phyloP scores from a whole-genome alignment of 2,888 invertebrate species.

The Pyralis farinalis region DNA sequence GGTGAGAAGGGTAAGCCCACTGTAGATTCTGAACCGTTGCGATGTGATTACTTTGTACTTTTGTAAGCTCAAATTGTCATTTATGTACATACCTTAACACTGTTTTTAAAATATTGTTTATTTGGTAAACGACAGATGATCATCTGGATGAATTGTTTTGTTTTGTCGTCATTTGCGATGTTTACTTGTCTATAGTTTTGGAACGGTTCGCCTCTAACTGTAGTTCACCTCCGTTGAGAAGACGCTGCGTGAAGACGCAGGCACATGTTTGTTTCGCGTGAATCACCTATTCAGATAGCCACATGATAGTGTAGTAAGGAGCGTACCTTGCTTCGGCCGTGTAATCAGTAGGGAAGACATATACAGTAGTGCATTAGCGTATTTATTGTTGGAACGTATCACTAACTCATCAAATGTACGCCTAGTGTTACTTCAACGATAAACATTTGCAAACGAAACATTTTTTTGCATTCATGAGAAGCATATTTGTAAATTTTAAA shows the following conservation, averaged over 20 bases:
- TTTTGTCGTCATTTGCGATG: constrained; percentile 28
- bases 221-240: constrained; percentile 35
- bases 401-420: constrained; percentile 57
- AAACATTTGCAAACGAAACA: constrained; percentile 54
- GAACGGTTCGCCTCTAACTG: constrained; percentile 38
- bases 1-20: constrained; percentile 74
- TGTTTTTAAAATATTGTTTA: constrained; percentile 55
- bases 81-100: constrained; percentile 73
- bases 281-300: constrained; percentile 36
- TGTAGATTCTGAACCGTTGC: constrained; percentile 73
- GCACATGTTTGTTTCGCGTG: constrained; percentile 40
- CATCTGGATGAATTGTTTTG: constrained; percentile 60
- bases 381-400: constrained; percentile 65
- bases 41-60: constrained; percentile 78
- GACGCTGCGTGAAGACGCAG: constrained; percentile 31
- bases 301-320: constrained; percentile 40
- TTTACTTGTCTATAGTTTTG: constrained; percentile 28
- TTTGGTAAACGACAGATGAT: constrained; percentile 65
- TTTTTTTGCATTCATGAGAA: constrained; percentile 65
- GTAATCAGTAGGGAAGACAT: constrained; percentile 62
- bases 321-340: constrained; percentile 62
- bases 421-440: constrained; percentile 66
- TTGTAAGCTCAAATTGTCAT: constrained; percentile 77
- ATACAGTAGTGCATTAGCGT: constrained; percentile 70
- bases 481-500: constrained; percentile 76